Percentiles rank a stretch among this genome's conserved stretches.
These are phyloP conservation scores for Rhynchotus rufescens DNA, from an alignment of 2,797 vertebrate genomes.

Conservation along the genomic window DNA sequence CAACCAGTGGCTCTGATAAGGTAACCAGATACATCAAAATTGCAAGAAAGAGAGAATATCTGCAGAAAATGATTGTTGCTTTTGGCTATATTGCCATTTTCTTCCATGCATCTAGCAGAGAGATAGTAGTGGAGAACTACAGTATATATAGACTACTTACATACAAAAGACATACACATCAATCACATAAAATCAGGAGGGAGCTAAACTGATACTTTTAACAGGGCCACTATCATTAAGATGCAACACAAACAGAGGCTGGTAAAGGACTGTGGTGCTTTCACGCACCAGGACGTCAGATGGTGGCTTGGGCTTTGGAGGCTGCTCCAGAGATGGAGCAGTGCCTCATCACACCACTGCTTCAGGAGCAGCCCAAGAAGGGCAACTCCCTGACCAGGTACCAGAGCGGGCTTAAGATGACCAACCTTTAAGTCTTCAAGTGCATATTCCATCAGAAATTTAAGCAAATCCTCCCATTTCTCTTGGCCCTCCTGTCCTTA, in stretches of 20 bases:
- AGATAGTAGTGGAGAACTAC: neutral
- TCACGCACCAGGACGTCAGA: neutral
- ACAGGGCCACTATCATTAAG: neutral
- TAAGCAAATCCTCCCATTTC: neutral
- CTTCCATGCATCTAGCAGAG: neutral
- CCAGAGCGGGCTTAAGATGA: no score
- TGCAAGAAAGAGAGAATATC: neutral
- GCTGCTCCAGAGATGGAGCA: neutral
- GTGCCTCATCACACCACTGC: neutral
- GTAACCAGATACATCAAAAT: conserved; percentile 21
- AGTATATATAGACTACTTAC: neutral
- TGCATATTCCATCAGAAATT: neutral
- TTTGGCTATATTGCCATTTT: conserved; percentile 2
- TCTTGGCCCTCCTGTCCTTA: neutral
- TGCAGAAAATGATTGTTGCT: conserved; percentile 22
- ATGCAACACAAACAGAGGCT: neutral
- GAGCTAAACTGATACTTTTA: neutral
- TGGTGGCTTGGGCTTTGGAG: neutral
- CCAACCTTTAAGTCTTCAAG: neutral
- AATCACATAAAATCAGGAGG: neutral
- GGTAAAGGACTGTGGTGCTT: neutral
- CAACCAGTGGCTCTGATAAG: neutral
- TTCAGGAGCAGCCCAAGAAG: neutral
- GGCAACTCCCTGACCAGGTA: neutral
- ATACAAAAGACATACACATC: neutral